Percentiles rank a stretch among this genome's conserved stretches.
Evolutionary conservation across 2,113 vertebrate genomes (phyloP).

Genomic region (Oryzias woworae): DNA sequence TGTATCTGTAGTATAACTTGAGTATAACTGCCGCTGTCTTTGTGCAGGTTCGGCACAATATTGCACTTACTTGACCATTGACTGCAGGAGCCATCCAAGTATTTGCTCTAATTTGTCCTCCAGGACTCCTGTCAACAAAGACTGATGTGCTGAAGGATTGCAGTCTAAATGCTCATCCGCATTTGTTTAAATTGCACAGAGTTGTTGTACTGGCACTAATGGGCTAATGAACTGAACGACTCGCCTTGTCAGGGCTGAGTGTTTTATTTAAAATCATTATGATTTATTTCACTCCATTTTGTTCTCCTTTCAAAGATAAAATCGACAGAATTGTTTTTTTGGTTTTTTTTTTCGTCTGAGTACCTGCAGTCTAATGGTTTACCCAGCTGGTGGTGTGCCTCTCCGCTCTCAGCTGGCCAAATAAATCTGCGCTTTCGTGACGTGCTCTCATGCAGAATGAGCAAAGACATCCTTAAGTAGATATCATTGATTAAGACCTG

Average conservation of each 20-base stretch:
- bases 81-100: too few relatives aligned
- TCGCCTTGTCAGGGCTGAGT: neutral
- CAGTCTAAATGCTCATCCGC: too few relatives aligned
- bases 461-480: conserved; percentile 35
- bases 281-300: neutral
- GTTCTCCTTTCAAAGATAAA: neutral
- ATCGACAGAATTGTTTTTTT: neutral
- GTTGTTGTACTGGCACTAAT: neutral
- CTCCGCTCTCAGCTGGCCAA: conserved; percentile 28
- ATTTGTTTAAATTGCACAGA: too few relatives aligned
- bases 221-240: neutral
- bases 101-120: too few relatives aligned
- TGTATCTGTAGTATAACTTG: too few relatives aligned
- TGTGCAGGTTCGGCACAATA: too few relatives aligned
- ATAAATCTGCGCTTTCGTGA: conserved; percentile 27
- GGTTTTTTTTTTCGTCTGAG: neutral
- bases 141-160: too few relatives aligned
- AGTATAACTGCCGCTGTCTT: too few relatives aligned
- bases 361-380: conserved; percentile 14
- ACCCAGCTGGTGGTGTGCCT: conserved; percentile 22
- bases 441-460: conserved; percentile 35
- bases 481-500: conserved; percentile 37
- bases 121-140: too few relatives aligned
- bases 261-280: neutral
- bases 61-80: too few relatives aligned